Evolutionary conservation across 64 coral and sea anemone genomes (phyloP).

Genomic region (Montipora sp.): DNA sequence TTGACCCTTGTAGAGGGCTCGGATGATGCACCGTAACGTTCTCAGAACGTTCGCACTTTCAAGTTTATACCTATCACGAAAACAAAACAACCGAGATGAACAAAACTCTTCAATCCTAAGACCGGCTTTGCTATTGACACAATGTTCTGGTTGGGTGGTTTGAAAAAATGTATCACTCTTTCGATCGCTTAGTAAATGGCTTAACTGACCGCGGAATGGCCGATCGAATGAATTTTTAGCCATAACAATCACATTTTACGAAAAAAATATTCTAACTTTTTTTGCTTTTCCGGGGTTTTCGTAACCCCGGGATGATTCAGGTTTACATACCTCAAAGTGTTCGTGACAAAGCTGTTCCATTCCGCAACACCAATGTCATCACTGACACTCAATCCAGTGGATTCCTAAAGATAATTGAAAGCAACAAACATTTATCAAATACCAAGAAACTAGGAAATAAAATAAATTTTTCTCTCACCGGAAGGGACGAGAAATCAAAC

Average conservation of each 20-base stretch:
- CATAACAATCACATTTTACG: too few species aligned
- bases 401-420: neutral
- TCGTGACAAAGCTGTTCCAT: slow-evolving; percentile 55
- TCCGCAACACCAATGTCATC: neutral
- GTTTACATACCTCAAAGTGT: slow-evolving; percentile 37
- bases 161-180: neutral
- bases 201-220: too few species aligned
- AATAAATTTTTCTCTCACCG: too few species aligned
- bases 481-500: too few species aligned
- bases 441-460: neutral
- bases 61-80: slow-evolving; percentile 32
- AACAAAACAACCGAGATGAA: neutral
- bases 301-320: neutral
- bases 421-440: neutral
- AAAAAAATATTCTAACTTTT: too few species aligned
- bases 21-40: slow-evolving; percentile 25
- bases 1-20: slow-evolving; percentile 19
- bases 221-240: too few species aligned
- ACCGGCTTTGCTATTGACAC: neutral
- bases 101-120: neutral
- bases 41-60: slow-evolving; percentile 2
- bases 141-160: too few species aligned
- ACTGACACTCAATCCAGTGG: neutral
- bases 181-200: neutral
- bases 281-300: too few species aligned